Evolutionary conservation across 2,888 invertebrate species (phyloP).

Genomic region (Yponomeuta cagnagella): DNA sequence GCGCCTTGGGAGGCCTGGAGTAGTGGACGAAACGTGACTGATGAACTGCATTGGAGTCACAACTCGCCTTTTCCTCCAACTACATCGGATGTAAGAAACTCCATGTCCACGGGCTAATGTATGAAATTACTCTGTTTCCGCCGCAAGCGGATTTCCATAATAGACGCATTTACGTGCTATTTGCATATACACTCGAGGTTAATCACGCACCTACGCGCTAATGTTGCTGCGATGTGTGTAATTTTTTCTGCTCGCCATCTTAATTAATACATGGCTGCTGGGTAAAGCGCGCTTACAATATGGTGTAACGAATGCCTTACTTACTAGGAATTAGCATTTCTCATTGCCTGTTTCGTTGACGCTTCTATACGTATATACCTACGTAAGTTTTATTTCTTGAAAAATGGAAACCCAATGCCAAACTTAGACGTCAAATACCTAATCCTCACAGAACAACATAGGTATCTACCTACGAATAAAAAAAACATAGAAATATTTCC

Average conservation of each 20-base stretch:
- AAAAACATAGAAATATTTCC: no score
- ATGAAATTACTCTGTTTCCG: constrained; percentile 48
- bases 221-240: neutral
- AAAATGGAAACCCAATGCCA: neutral
- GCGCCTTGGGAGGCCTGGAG: no score
- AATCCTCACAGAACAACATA: no score
- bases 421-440: no score
- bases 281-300: neutral
- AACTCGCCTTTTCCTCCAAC: no score
- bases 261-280: constrained; percentile 5
- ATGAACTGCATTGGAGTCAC: neutral
- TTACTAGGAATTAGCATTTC: neutral
- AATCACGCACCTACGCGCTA: constrained; percentile 9
- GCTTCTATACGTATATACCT: neutral
- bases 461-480: no score
- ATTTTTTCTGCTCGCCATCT: constrained; percentile 3
- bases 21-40: neutral
- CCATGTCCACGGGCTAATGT: constrained; percentile 26
- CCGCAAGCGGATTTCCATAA: constrained; percentile 42
- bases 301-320: neutral
- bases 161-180: constrained; percentile 29
- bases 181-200: neutral
- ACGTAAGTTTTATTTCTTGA: neutral
- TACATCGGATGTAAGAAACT: neutral
- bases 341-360: neutral